Base-by-base conservation (phyloP, 2,888 invertebrate genomes). In the Physocephala rufipes region DNA sequence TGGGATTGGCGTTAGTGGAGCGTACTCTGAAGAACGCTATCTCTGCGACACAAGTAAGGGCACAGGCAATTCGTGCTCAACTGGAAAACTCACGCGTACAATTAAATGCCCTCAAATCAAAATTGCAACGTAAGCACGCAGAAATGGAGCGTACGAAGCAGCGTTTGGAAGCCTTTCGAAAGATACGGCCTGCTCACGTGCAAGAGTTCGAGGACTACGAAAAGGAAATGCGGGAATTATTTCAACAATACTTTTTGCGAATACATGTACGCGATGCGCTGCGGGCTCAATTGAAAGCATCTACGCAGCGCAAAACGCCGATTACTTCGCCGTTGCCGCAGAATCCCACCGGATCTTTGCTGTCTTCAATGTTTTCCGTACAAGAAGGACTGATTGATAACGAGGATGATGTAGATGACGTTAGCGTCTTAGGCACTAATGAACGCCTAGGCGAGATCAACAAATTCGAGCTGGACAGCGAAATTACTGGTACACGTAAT, bases 151-250 rank as follows among this genome's bases (percentile, higher is more conserved):
- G 99, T 67, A 96, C 96, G 76, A 95, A 95, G 84, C 98, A 98
- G 85, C 89, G 99, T 47, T 88, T 99, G 62, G 93, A 95, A 80
- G 96, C 98, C 0, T 88, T 99, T 78, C 95, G 96, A 86, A 97
- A 95, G 89, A 97, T 98, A 75, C 92, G 96, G 66, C 99, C 99
- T 0, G 97, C 97, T 0, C 99, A 97, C 85, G 92, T 98, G 89
- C 96, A 97, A 79, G 99, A 99, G 86, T 95, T 96, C 85, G 95
- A 95, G 72, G 91, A 92, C 63, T 88, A 96, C 67, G 98, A 99
- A 86, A 87, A 88, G 55, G 96, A 97, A 82, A 86, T 99, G 21
- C 92, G 94, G 79, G 88, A 90, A 74, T 88, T 97, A 24, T 97
- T 97, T 87, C 91, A 93, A 51, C 91, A 93, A 79, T 99, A 97